Percentiles rank a stretch among this genome's conserved stretches.
phyloP scores from a whole-genome alignment of 2,888 invertebrate genomes.

The Leptarthrus brevirostris region DNA sequence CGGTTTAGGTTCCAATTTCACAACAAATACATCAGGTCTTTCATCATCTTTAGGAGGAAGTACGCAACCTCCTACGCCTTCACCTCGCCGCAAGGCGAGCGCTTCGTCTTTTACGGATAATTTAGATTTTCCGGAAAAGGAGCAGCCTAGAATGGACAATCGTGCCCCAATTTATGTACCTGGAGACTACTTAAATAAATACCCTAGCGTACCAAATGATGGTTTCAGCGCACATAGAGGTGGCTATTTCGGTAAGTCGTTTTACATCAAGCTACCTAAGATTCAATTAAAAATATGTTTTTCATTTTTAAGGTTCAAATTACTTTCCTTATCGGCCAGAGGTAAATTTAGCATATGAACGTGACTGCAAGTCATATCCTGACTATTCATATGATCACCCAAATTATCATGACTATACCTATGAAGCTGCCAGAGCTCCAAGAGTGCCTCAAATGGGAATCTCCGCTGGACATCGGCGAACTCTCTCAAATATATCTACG shows the following conservation, averaged over 20 bases:
- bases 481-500: slow-evolving; percentile 80
- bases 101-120: slow-evolving; percentile 77
- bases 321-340: slow-evolving; percentile 67
- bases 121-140: slow-evolving; percentile 58
- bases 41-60: slow-evolving; percentile 65
- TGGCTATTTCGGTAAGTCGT: slow-evolving; percentile 63
- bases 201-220: slow-evolving; percentile 63
- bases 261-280: background rate
- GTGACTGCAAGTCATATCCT: slow-evolving; percentile 67
- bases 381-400: slow-evolving; percentile 66
- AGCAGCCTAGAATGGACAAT: slow-evolving; percentile 58
- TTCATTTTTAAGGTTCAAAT: slow-evolving; percentile 61
- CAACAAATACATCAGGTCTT: slow-evolving; percentile 64
- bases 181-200: slow-evolving; percentile 61
- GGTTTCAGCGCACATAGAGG: slow-evolving; percentile 61
- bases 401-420: slow-evolving; percentile 64
- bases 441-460: slow-evolving; percentile 67
- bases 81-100: slow-evolving; percentile 79
- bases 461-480: slow-evolving; percentile 75
- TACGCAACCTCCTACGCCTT: slow-evolving; percentile 73
- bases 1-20: slow-evolving; percentile 70
- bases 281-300: background rate
- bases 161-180: slow-evolving; percentile 61
- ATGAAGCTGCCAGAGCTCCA: slow-evolving; percentile 62
- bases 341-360: slow-evolving; percentile 63